Percentiles rank a stretch among this genome's conserved stretches.
Conservation (phyloP, 1,140 invertebrate species). For the Zaprionus capensis region DNA sequence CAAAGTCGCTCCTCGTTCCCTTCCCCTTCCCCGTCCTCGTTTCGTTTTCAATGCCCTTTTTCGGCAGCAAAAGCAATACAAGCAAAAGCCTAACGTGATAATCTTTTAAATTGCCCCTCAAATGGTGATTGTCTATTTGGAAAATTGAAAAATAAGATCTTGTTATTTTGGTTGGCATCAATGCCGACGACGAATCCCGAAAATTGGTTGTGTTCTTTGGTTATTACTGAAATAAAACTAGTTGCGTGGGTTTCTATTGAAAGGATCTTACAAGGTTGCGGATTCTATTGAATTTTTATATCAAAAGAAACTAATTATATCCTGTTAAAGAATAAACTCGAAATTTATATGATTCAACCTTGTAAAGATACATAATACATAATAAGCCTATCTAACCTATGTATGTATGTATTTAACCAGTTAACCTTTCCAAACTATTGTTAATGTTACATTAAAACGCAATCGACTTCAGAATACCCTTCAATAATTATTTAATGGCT, state of each 20-base stretch:
- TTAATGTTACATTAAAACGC: too few species aligned
- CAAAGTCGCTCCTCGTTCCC: conserved; percentile 55
- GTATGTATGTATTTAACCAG: not conserved
- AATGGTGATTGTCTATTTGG: conserved; percentile 48
- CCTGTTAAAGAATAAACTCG: not conserved
- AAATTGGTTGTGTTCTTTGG: conserved; percentile 39
- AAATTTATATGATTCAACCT: not conserved
- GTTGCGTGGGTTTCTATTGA: conserved; percentile 24
- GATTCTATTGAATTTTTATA: not conserved
- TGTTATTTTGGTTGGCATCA: conserved; percentile 69
- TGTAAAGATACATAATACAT: not conserved
- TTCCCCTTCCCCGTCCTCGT: not conserved
- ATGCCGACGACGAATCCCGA: conserved; percentile 59
- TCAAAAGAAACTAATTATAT: conserved; percentile 2
- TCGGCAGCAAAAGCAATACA: conserved; percentile 46
- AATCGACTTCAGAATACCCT: too few species aligned
- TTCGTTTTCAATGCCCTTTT: conserved; percentile 52
- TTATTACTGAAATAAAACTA: not conserved
- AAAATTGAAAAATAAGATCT: conserved; percentile 79
- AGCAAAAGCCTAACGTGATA: conserved; percentile 74
- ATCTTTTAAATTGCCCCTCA: conserved; percentile 76
- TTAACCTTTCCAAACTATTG: too few species aligned
- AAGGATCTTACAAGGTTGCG: not conserved
- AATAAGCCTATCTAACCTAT: not conserved
- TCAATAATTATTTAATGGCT: too few species aligned